Conservation (phyloP, 1,140 invertebrate genomes). For the Drosophila pectinifera region DNA sequence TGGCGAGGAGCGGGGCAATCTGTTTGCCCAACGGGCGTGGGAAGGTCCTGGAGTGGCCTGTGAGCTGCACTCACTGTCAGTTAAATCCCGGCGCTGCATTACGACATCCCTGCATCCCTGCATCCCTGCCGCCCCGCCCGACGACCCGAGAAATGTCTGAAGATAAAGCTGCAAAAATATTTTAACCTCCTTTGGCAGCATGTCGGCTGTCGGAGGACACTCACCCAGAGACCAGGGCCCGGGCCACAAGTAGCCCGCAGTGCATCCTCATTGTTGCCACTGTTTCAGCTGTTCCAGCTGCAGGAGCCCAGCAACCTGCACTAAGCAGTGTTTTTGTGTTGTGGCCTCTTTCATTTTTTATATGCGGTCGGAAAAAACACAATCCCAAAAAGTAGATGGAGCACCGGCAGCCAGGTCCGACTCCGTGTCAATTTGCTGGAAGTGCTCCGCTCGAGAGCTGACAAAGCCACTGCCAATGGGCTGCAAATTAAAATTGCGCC, state of each 20-base stretch:
- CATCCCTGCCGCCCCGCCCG: not conserved
- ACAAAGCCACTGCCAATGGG: slow-evolving; percentile 71
- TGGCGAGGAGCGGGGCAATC: slow-evolving; percentile 61
- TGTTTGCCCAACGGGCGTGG: slow-evolving; percentile 57
- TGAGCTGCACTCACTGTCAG: slow-evolving; percentile 75
- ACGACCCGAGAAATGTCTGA: slow-evolving; percentile 66
- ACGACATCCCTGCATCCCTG: slow-evolving; percentile 43
- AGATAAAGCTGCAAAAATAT: slow-evolving; percentile 84
- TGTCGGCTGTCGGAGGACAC: slow-evolving; percentile 55
- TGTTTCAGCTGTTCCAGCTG: slow-evolving; percentile 4
- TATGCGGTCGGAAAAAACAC: slow-evolving; percentile 55
- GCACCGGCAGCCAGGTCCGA: slow-evolving; percentile 1
- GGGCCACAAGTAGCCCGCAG: slow-evolving; percentile 23
- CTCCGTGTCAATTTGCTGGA: slow-evolving; percentile 57
- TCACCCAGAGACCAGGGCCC: slow-evolving; percentile 6
- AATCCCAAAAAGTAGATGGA: slow-evolving; percentile 15
- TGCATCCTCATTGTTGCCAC: slow-evolving; percentile 37
- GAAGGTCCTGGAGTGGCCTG: slow-evolving; percentile 24
- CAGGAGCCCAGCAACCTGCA: slow-evolving; percentile 50
- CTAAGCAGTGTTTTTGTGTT: slow-evolving; percentile 75
- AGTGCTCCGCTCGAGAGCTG: slow-evolving; percentile 20
- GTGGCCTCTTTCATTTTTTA: slow-evolving; percentile 67
- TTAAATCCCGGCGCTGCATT: slow-evolving; percentile 78
- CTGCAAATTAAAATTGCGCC: slow-evolving; percentile 76
- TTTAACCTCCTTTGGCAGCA: slow-evolving; percentile 82